phyloP scores from a whole-genome alignment of 2,113 vertebrate genomes.

The Fukomys damarensis region DNA sequence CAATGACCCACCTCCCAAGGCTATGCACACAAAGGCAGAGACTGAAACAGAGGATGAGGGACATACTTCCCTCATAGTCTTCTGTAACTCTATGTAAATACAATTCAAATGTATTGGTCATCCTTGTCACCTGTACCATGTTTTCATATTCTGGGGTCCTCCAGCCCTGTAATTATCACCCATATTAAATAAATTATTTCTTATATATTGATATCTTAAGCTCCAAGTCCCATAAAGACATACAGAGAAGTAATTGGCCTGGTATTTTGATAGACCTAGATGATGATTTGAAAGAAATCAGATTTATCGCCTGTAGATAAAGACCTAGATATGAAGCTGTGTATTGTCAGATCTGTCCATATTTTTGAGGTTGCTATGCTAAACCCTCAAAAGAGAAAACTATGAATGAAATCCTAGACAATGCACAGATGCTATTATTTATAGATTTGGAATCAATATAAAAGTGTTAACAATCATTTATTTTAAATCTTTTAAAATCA shows the following conservation, averaged over 20 bases:
- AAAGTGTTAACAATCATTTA: too few species aligned
- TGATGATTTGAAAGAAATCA: too few species aligned
- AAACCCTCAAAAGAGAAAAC: not conserved
- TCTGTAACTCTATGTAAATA: not conserved
- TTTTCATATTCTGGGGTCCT: not conserved
- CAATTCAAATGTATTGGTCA: too few species aligned
- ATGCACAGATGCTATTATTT: accelerated
- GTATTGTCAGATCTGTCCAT: too few species aligned
- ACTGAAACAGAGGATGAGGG: accelerated
- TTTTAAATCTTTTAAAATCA: not conserved
- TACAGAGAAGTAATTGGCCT: not conserved
- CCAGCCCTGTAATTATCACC: not conserved
- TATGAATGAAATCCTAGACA: not conserved
- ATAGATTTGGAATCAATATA: not conserved
- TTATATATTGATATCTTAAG: not conserved
- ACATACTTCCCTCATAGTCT: accelerated
- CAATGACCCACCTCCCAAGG: accelerated
- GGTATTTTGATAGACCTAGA: accelerated
- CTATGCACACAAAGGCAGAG: accelerated
- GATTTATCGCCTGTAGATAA: accelerated
- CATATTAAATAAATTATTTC: not conserved
- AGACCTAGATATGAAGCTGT: accelerated
- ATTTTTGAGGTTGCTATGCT: not conserved
- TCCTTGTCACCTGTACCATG: too few species aligned
- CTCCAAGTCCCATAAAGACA: not conserved